Evolutionary conservation across 2,797 vertebrate species (phyloP), one percentile per base, ranked within the genome.

Genomic region (Hippopotamyrus pictus): DNA sequence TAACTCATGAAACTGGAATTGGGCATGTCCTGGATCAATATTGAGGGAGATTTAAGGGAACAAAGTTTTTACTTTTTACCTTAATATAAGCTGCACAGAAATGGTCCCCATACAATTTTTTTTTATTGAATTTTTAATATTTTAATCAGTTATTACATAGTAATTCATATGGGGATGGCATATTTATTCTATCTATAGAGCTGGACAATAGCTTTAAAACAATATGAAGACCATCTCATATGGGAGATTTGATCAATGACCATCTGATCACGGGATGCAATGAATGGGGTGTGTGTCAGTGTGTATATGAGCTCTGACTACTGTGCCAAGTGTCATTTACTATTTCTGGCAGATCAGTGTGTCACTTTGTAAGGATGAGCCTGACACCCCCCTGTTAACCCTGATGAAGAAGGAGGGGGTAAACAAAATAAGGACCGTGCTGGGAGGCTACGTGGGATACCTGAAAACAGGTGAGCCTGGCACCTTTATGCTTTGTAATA

Each of bases 341-440:
- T 5, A 76, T 9, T 37, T 62, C 54, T 51, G 90, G 50, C 91
- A 96, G 98, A 97, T 99, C 92, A 95, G 91, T 86, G 95, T 99
- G 88, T 95, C 96, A 73, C 91, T 99, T 91, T 97, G 97, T 93
- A 99, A 99, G 96, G 98, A 99, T 25, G 98, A 99, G 92, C 97
- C 98, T 3, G 96, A 97, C 44, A 99, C 98, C 25, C 95, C 95
- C 19, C 95, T 99, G 91, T 91, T 94, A 90, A 92, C 91, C 46
- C 93, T 99, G 92, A 99, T 99, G 98, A 99, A 94, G 90, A 96
- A 96, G 33, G 95, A 96, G 88, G 98, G 97, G 86, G 95, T 93
- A 0, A 95, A 96, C 86, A 96, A 95, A 88, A 94, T 99, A 69
- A 96, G 96, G 33, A 92, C 96, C 59, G 97, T 94, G 1, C 93